These are phyloP conservation scores for Lordiphosa collinella DNA, from an alignment of 1,140 invertebrate genomes.

Conservation along the genomic window DNA sequence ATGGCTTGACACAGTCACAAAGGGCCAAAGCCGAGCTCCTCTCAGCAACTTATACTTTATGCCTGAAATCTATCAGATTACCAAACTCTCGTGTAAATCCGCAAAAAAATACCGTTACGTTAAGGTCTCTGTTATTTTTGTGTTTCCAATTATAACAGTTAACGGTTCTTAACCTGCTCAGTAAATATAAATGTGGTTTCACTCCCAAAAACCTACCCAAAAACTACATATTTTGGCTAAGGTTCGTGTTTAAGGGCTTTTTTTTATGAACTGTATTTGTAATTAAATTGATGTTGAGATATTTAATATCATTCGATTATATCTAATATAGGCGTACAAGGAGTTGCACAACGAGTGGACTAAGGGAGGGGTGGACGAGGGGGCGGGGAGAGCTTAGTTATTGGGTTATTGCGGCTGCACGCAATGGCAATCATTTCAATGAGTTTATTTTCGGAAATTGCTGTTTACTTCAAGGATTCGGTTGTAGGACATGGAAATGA, in stretches of 20 bases:
- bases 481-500: constrained; percentile 46
- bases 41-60: no score
- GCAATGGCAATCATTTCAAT: constrained; percentile 58
- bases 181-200: no score
- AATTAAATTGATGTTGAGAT: constrained; percentile 54
- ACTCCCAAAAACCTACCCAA: no score
- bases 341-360: neutral
- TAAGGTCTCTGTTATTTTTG: no score
- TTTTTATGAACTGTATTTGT: constrained; percentile 14
- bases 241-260: neutral
- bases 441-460: constrained; percentile 68
- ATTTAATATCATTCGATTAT: constrained; percentile 46
- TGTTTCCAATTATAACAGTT: no score
- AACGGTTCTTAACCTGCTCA: no score
- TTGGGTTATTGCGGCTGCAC: constrained; percentile 38
- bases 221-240: no score
- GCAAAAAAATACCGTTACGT: no score
- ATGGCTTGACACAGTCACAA: no score
- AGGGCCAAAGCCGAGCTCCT: no score
- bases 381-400: constrained; percentile 7
- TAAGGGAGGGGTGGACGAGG: constrained; percentile 1
- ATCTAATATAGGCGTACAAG: constrained; percentile 23
- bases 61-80: no score
- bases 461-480: constrained; percentile 66
- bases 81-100: no score